Conservation (phyloP, 2,888 invertebrate genomes). For the Polydrusus pterygomalis region DNA sequence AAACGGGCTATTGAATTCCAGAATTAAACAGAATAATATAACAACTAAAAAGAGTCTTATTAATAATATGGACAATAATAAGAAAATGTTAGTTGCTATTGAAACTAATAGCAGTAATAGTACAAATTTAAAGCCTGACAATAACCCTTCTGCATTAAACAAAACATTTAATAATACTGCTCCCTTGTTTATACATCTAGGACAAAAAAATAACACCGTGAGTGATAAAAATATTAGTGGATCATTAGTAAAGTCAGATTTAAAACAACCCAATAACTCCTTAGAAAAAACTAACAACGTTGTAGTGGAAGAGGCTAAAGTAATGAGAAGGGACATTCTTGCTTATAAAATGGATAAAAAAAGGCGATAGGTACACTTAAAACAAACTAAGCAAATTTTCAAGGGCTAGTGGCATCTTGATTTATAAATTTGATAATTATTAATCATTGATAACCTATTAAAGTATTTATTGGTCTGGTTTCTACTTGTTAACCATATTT, state of each 20-base stretch:
- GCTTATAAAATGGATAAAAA: slow-evolving; percentile 10
- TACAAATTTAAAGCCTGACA: slow-evolving; percentile 2
- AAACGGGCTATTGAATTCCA: slow-evolving; percentile 39
- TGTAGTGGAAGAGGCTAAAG: slow-evolving; percentile 43
- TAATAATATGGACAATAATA: background rate
- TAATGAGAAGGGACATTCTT: slow-evolving; percentile 55
- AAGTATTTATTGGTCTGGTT: background rate
- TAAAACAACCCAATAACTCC: slow-evolving; percentile 31
- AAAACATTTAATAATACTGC: slow-evolving; percentile 37
- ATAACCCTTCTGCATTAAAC: background rate
- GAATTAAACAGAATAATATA: slow-evolving; percentile 43
- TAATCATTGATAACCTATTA: background rate
- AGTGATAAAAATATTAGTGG: slow-evolving; percentile 37
- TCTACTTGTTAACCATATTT: no score
- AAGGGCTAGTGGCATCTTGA: background rate
- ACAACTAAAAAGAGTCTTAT: slow-evolving; percentile 15
- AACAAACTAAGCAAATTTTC: background rate
- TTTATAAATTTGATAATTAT: background rate
- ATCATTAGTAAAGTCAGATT: slow-evolving; percentile 46
- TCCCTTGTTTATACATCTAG: slow-evolving; percentile 47
- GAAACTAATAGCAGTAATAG: background rate
- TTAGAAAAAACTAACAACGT: background rate
- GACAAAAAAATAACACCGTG: slow-evolving; percentile 34
- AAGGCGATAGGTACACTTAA: background rate
- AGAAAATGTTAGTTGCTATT: background rate